These are phyloP conservation scores for Prunella fulvescens DNA, from an alignment of 2,113 vertebrate species.

Conservation along the genomic window DNA sequence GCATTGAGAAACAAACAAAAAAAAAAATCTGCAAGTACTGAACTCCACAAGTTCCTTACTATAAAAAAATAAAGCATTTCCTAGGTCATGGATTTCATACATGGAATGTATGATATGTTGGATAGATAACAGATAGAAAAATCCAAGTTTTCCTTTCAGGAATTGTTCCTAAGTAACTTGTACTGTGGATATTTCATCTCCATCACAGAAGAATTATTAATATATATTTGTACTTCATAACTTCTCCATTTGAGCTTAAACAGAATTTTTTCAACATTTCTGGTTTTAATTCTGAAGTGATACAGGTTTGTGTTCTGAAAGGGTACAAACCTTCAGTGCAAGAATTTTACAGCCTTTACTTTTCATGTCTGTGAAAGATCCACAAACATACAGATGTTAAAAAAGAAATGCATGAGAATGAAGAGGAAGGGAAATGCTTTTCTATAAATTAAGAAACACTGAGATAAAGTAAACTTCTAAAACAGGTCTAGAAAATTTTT, in stretches of 20 bases:
- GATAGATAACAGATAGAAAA: not conserved
- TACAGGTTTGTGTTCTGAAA: not conserved
- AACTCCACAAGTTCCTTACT: not conserved
- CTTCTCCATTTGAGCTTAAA: not conserved
- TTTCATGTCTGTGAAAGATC: not conserved
- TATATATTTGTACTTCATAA: not conserved
- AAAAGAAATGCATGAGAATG: not conserved
- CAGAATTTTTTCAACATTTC: rapidly evolving
- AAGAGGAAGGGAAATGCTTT: not conserved
- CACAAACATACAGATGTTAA: not conserved
- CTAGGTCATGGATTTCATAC: not conserved
- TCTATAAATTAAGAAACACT: not conserved
- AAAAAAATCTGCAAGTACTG: not conserved
- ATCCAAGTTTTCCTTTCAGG: not conserved
- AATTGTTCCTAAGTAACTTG: not conserved
- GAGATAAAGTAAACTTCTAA: not conserved
- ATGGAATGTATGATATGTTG: no score
- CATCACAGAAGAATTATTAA: not conserved
- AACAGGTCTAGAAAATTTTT: not conserved
- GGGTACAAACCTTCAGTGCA: not conserved
- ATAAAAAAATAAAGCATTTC: not conserved
- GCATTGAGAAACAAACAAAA: not conserved
- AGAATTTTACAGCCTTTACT: not conserved
- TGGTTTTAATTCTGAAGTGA: not conserved
- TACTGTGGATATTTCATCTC: not conserved